Base-by-base conservation (phyloP, 2,113 vertebrate species). In the Myxocyprinus asiaticus region DNA sequence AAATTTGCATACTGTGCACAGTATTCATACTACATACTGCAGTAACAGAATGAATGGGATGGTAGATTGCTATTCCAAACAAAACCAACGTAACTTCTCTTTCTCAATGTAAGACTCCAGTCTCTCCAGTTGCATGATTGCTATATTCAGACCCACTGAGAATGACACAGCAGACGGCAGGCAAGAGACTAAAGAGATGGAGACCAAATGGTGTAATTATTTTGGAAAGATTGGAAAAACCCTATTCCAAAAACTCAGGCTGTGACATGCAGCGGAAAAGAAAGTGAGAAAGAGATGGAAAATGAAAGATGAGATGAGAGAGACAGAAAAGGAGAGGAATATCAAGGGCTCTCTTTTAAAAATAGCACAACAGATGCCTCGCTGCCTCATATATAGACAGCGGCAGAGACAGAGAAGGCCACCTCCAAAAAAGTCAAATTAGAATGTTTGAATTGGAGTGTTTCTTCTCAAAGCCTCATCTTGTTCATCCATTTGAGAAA, bases 161-260 rank as follows among this genome's bases (percentile, higher is more conserved):
- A 62, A 67, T 78, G 47, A 42, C 44, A 22, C 51, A 12, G 72
- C 50, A 69, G 66, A 68, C 58, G 56, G 59, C 77, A 22, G 22
- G 1, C 22, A 33, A 33, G 45, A 45, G 58, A 67, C 48, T 74
- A 58, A 45, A 75, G 58, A 75, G 68, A 78, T 56, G 55, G 80
- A 81, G 66, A 81, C 69, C 64, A 69, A 63, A 78, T 67, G 43
- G 42, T 75, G 81, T 80, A 80, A 82, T 85, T 85, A 85, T 78
- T 80, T 80, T 78, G 58, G 67, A 80, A 73, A 83, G 69, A 82
- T 85, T 85, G 15, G 76, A 76, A 84, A 84, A 76, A 47, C 59
- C 75, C 80, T 67, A 61, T 68, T 80, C 51, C 81, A 78, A 76
- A 33, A 80, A 68, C 62, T 73, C 66, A 62, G 62, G 77, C 63